phyloP scores from a whole-genome alignment of 2,888 invertebrate genomes.

The Polietes domitor region DNA sequence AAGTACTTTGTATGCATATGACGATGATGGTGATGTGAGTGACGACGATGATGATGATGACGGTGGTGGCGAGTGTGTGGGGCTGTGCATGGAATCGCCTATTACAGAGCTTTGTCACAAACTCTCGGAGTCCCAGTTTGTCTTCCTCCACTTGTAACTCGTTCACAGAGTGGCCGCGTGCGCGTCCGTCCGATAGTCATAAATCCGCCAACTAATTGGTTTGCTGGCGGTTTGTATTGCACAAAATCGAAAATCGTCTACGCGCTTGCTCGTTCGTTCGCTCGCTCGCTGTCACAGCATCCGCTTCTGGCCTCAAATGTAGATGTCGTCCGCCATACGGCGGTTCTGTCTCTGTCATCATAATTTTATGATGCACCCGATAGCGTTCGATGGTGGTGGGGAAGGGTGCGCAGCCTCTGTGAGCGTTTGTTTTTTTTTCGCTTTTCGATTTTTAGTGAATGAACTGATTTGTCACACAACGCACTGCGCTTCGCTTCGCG shows the following conservation, averaged over 20 bases:
- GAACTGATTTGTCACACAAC: conserved; percentile 38
- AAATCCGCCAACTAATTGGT: conserved; percentile 57
- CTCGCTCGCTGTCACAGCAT: background rate
- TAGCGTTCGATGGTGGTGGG: background rate
- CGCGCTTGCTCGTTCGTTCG: background rate
- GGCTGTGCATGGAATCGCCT: background rate
- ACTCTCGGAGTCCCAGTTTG: background rate
- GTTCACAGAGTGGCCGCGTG: too few relatives aligned
- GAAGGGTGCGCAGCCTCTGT: background rate
- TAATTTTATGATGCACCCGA: conserved; percentile 17
- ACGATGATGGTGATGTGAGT: background rate
- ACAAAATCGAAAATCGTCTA: background rate
- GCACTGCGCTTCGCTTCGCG: background rate
- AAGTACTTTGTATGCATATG: conserved; percentile 5
- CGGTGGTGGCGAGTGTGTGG: background rate
- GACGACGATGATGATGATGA: background rate
- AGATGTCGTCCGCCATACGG: background rate
- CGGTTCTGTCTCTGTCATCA: background rate
- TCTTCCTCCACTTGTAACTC: background rate
- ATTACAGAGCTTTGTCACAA: background rate
- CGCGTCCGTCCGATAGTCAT: conserved; percentile 31
- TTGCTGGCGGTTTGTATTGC: background rate
- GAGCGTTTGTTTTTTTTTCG: background rate
- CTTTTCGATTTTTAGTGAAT: background rate
- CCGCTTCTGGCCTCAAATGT: background rate